Percentiles rank a stretch among this genome's conserved stretches.
Conservation (phyloP, 2,113 vertebrate species). For the Elephas maximus region DNA sequence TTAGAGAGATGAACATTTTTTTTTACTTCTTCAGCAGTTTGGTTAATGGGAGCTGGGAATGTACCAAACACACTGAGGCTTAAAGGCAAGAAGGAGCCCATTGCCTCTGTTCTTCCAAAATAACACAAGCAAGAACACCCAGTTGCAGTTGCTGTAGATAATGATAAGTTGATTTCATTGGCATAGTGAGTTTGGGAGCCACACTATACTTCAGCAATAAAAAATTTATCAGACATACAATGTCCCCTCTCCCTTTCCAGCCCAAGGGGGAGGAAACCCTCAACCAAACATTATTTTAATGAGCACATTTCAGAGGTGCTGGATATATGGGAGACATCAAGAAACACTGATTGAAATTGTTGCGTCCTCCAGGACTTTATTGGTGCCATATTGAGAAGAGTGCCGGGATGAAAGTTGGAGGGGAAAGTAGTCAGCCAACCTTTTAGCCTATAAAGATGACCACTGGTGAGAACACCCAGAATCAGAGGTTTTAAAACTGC, state of each 20-base stretch:
- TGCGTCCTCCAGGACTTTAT: conserved; percentile 86
- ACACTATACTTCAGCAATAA: conserved; percentile 85
- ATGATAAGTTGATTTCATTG: conserved; percentile 84
- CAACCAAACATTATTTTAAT: conserved; percentile 86
- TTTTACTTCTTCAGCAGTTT: not conserved
- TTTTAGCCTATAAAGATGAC: conserved; percentile 77
- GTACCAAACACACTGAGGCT: conserved; percentile 38
- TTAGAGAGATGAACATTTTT: not conserved
- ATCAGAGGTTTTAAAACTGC: conserved; percentile 84
- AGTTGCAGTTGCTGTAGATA: conserved; percentile 82
- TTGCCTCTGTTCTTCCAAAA: conserved; percentile 82
- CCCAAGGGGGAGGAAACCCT: not conserved
- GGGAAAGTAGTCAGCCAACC: conserved; percentile 69
- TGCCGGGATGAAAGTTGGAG: conserved; percentile 79
- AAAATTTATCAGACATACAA: conserved; percentile 85
- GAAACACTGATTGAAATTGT: conserved; percentile 86
- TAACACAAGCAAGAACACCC: conserved; percentile 74
- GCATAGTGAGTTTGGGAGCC: conserved; percentile 79
- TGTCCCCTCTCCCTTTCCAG: not conserved
- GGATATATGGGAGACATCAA: conserved; percentile 87
- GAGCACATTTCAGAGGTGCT: conserved; percentile 88
- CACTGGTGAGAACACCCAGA: conserved; percentile 69
- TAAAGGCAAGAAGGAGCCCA: conserved; percentile 79
- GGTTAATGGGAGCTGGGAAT: not conserved
- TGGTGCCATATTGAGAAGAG: conserved; percentile 86